Base-by-base conservation (phyloP, 2,113 vertebrate species). In the Tylochromis polylepis region DNA sequence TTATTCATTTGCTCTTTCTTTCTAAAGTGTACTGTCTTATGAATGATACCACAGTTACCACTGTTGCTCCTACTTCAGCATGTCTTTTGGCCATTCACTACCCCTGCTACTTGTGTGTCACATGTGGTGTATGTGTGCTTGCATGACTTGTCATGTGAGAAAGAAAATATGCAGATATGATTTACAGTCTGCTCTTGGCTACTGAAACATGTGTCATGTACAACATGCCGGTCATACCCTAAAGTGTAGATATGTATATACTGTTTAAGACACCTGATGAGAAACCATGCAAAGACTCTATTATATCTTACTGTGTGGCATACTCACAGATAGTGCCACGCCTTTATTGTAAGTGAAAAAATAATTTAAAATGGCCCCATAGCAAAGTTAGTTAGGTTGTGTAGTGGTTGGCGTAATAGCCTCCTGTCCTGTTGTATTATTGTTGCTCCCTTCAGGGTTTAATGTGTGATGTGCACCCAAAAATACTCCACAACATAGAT, bases 111-210 rank as follows among this genome's bases (percentile, higher is more conserved):
- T 53, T 11, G 0, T 24, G 38, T 58, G 14, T 81, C 31, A 56
- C 51, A 79, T 55, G 79, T 31, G 77, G 27, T 6, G 46, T 53
- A 53, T 53, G 46, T 34, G 72, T 14, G 72, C 27, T 53, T 5
- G 49, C 72, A 34, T 53, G 72, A 77, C 46, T 31, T 77, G 46
- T 34, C 88, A 79, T 84, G 81, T 87, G 8, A 22, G 78, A 78
- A 58, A n/a, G 67, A 87, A 67, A 87, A 65, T 67, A 79, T 86
- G 91, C 22, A 78, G 83, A 85, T 87, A 81, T 81, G 46, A 46
- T 29, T 67, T 38, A 38, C 10, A n/a, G 16, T 34, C 72, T 80
- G 38, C 34, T 36, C 38, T 82, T 80, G 56, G 77, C 85, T 5
- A 72, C 81, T 86, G 77, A 59, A 82, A 80, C 85, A 67, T 80